Base-by-base conservation (phyloP, 2,888 invertebrate species). In the Macaria notata region DNA sequence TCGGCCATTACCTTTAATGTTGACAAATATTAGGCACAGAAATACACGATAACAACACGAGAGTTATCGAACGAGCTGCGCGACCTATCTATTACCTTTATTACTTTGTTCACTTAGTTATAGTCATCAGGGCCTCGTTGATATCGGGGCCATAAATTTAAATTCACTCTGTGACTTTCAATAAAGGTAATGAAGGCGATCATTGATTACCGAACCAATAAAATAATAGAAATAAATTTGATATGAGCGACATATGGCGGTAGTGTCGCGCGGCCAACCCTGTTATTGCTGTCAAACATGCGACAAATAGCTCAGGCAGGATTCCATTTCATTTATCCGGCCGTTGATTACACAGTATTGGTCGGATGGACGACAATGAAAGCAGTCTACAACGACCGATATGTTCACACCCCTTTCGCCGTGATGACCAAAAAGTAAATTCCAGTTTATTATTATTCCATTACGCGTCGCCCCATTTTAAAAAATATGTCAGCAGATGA, bases 371-470 rank as follows among this genome's bases (percentile, higher is more conserved):
- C 78, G 79, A 88, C 88, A 89, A 90, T 90, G 84, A 84, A 81
- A 82, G 81, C 83, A 81, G 81, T 84, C 86, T 82, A 81, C 86
- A 79, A 74, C 85, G 75, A 81, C 83, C 84, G 80, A 89, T 86
- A 85, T 83, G 87, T 88, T 91, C 86, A 90, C 90, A 89, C 91
- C 91, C 90, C 88, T 89, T 89, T 87, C 87, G 81, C 73, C 72
- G 76, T 79, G 86, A 88, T 90, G 88, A 89, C 91, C 90, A 86
- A 90, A 91, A 90, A 89, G 88, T 84, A 86, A 90, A 90, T 90
- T 90, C 86, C 88, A 83, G 89, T 90, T 89, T 91, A 91, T 91
- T 92, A 92, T 91, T 91, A 90, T 90, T 90, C 89, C 90, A 91
- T 91, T 91, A 90, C 76, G 75, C 75, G 79, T 83, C 85, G 80